These are phyloP conservation scores for Macrophya annulata DNA, from an alignment of 2,888 invertebrate genomes.

Conservation along the genomic window DNA sequence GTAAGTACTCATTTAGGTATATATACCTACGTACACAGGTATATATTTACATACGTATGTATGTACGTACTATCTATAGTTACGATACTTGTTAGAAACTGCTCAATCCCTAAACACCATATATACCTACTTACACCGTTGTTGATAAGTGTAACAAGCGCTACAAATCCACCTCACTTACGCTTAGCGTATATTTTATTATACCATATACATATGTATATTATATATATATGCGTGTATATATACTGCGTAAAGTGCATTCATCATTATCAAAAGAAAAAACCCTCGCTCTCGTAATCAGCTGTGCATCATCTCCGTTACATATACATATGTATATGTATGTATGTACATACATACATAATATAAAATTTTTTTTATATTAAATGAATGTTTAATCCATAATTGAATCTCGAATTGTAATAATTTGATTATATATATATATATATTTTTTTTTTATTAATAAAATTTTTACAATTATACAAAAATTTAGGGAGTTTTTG, in stretches of 20 bases:
- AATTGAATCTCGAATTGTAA: background rate
- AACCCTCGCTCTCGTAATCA: background rate
- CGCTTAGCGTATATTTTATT: background rate
- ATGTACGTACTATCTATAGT: no score
- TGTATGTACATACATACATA: no score
- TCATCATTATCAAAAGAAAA: background rate
- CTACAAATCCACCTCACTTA: background rate
- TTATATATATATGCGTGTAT: background rate
- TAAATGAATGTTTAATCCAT: background rate
- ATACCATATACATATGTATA: no score
- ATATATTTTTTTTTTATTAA: background rate
- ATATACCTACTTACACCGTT: background rate
- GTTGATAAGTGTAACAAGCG: background rate
- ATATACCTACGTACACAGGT: background rate
- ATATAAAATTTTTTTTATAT: no score
- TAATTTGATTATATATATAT: no score
- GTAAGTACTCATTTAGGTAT: conserved; percentile 4
- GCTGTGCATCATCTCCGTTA: background rate
- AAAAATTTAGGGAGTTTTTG: background rate
- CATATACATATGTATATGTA: no score
- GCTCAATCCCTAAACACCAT: no score
- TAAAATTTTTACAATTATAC: background rate
- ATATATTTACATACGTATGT: no score
- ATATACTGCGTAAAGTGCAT: background rate
- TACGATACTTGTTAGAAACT: no score